Base-by-base conservation (phyloP, 2,888 invertebrate genomes). In the Taphrorychus bicolor region DNA sequence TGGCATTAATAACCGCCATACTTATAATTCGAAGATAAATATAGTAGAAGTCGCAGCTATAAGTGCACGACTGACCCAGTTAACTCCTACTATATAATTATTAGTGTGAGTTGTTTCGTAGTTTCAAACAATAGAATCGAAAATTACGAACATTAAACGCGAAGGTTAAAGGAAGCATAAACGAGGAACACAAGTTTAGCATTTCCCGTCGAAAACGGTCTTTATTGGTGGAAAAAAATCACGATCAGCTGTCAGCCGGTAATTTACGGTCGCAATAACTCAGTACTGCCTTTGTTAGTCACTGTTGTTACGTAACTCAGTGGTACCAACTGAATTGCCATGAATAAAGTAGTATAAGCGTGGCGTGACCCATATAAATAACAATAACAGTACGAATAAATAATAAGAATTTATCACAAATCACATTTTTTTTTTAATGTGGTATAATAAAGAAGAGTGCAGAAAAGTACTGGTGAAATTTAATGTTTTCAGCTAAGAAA, bases 311-410 rank as follows among this genome's bases (percentile, higher is more conserved):
- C 61, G 66, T 58, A 67, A 67, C 19, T 4, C 51, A 19, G 32
- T 62, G 66, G 66, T 67, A 61, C 66, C 66, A 53, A 56, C 53
- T 14, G 53, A 61, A 67, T 49, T 67, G 57, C 61, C 42, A 67
- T 19, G 49, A 49, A 19, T 56, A n/a, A n/a, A n/a, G n/a, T 18
- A 16, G 5, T 7, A 45, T 54, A 40, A 45, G 41, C 59, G 66
- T 66, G 59, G 66, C 54, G 49, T 66, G 66, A 66, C 66, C 66
- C 60, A 66, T 49, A 66, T 66, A 52, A 66, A 66, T 54, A 19
- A 49, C 54, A 66, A n/a, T n/a, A n/a, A n/a, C n/a, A n/a, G n/a
- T n/a, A n/a, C n/a, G n/a, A n/a, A n/a, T n/a, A n/a, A n/a, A n/a
- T n/a, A n/a, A n/a, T n/a, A n/a, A n/a, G n/a, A n/a, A n/a, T n/a